Conservation (phyloP, 1,140 invertebrate species). For the Lepidotrigona ventralis region DNA sequence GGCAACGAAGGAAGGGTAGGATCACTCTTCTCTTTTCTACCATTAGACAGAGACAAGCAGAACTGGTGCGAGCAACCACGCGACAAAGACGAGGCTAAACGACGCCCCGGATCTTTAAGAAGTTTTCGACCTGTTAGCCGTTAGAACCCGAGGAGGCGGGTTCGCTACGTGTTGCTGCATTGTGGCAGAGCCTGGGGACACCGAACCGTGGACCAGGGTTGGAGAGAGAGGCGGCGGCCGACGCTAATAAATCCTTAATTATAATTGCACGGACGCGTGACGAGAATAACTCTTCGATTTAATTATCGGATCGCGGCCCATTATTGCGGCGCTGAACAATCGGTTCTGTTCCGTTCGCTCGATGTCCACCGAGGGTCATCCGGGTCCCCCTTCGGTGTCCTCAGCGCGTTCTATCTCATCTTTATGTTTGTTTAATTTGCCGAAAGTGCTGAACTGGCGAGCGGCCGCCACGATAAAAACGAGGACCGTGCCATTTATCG, state of each 20-base stretch:
- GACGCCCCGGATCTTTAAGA: conserved; percentile 70
- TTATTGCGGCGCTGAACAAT: conserved; percentile 36
- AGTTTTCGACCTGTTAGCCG: conserved; percentile 79
- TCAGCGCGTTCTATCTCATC: conserved; percentile 35
- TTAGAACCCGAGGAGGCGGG: conserved; percentile 78
- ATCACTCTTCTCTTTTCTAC: neutral
- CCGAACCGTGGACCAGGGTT: neutral
- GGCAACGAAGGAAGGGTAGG: conserved; percentile 34
- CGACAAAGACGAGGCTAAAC: neutral
- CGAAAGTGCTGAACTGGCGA: neutral
- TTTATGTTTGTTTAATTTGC: conserved; percentile 64
- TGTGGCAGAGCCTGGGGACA: conserved; percentile 56
- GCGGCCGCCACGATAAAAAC: neutral
- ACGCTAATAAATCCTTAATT: conserved; percentile 81
- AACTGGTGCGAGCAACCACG: neutral
- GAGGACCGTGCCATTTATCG: neutral
- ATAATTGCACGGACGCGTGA: conserved; percentile 80
- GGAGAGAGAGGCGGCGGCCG: conserved; percentile 60
- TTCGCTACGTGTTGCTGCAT: conserved; percentile 68
- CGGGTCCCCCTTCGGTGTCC: conserved; percentile 20
- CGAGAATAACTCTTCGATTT: conserved; percentile 79
- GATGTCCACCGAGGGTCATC: neutral
- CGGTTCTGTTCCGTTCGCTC: neutral
- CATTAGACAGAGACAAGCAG: neutral
- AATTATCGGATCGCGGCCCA: conserved; percentile 76